Conservation (phyloP, 2,113 vertebrate genomes). For the Trichomycterus rosablanca region DNA sequence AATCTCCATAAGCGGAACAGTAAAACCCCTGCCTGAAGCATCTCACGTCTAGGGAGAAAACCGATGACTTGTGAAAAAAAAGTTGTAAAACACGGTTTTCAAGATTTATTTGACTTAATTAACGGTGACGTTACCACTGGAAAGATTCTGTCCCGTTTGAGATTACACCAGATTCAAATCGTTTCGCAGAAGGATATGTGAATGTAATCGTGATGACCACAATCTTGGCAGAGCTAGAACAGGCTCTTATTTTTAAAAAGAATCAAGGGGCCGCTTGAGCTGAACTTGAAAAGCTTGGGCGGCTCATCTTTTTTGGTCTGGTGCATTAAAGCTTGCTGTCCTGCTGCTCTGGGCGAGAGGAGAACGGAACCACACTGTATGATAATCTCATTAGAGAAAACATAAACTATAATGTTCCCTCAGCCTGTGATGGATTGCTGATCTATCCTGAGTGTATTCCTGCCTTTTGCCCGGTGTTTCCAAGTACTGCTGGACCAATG, state of each 20-base stretch:
- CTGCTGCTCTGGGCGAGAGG: constrained; percentile 10
- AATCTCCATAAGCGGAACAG: constrained; percentile 11
- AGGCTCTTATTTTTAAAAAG: constrained; percentile 29
- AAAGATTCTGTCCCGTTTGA: background rate
- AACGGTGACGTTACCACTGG: background rate
- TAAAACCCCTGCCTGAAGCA: constrained; percentile 5
- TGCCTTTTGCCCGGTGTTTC: too few relatives aligned
- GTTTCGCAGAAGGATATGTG: constrained; percentile 24
- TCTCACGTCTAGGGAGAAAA: constrained; percentile 37
- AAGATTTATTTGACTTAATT: constrained; percentile 30
- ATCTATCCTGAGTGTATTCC: too few relatives aligned
- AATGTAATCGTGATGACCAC: constrained; percentile 34
- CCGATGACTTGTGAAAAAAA: constrained; percentile 19
- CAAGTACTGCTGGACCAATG: too few relatives aligned
- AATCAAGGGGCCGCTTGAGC: constrained; percentile 28
- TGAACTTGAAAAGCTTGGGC: constrained; percentile 25
- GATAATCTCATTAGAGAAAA: constrained; percentile 35
- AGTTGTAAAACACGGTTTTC: constrained; percentile 18
- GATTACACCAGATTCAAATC: too few relatives aligned
- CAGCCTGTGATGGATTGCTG: too few relatives aligned
- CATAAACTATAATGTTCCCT: constrained; percentile 14
- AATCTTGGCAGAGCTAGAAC: constrained; percentile 27
- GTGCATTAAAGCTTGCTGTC: background rate
- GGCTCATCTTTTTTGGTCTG: constrained; percentile 27
- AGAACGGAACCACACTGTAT: constrained; percentile 25